These are phyloP conservation scores for Nasonia oneida DNA, from an alignment of 2,888 invertebrate genomes.

Conservation along the genomic window DNA sequence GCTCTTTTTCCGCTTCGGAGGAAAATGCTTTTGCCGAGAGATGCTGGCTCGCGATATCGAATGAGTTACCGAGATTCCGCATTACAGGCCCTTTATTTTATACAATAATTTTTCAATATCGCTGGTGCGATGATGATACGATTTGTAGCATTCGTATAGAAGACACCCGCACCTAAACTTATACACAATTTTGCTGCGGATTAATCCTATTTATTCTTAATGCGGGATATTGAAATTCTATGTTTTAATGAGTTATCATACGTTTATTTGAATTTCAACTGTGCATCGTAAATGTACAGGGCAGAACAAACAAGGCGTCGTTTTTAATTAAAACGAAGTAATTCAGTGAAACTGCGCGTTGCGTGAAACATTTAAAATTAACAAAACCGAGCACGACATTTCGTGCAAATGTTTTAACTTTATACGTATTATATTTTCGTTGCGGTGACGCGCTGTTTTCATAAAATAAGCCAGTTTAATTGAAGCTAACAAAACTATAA, in stretches of 20 bases:
- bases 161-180: too few relatives aligned
- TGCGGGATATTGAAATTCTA: neutral
- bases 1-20: neutral
- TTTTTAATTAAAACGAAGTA: too few relatives aligned
- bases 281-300: neutral
- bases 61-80: neutral
- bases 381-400: neutral
- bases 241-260: neutral
- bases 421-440: neutral
- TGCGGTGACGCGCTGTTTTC: neutral
- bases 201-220: neutral
- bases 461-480: neutral
- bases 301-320: neutral
- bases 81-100: neutral
- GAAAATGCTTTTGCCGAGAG: neutral
- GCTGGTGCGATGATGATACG: neutral
- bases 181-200: neutral
- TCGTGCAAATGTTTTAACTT: neutral
- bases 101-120: neutral
- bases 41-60: conserved; percentile 4
- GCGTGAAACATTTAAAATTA: neutral
- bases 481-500: neutral
- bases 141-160: neutral
- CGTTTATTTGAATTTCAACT: neutral
- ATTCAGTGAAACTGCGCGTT: neutral